These are phyloP conservation scores for Acanthopagrus latus DNA, from an alignment of 2,797 vertebrate species.

Conservation along the genomic window DNA sequence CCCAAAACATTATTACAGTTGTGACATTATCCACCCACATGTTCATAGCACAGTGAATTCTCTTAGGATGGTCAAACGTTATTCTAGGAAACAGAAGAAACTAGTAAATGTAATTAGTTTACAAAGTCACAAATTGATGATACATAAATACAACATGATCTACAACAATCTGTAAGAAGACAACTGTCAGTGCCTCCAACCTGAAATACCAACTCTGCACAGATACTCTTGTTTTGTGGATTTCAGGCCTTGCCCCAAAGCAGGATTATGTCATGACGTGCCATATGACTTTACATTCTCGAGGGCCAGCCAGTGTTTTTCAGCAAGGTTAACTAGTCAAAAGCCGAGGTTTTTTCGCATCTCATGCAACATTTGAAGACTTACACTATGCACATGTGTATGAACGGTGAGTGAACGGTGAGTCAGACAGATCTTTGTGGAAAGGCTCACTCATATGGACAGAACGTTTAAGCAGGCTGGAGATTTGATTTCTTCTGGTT, in stretches of 20 bases:
- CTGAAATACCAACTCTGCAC: neutral
- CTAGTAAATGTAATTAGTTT: neutral
- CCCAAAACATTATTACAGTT: constrained; percentile 8
- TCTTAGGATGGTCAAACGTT: neutral
- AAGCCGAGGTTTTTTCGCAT: neutral
- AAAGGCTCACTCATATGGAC: neutral
- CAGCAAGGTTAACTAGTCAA: neutral
- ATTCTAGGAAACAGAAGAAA: neutral
- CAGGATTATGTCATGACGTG: constrained; percentile 11
- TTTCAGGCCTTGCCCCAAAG: constrained; percentile 8
- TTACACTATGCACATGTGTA: neutral
- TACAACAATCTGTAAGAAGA: neutral
- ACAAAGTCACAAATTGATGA: neutral
- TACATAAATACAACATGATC: neutral
- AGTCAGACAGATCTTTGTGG: neutral
- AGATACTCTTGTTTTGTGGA: neutral
- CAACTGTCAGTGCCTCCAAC: neutral
- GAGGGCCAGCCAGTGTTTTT: neutral
- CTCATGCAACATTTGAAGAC: neutral
- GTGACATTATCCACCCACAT: constrained; percentile 5
- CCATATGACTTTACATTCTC: neutral
- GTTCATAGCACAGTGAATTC: constrained; percentile 4
- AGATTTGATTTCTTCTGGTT: neutral
- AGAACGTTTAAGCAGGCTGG: neutral
- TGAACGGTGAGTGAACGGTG: neutral